Evolutionary conservation across 2,113 vertebrate genomes (phyloP).

Genomic region (Azemiops feae): DNA sequence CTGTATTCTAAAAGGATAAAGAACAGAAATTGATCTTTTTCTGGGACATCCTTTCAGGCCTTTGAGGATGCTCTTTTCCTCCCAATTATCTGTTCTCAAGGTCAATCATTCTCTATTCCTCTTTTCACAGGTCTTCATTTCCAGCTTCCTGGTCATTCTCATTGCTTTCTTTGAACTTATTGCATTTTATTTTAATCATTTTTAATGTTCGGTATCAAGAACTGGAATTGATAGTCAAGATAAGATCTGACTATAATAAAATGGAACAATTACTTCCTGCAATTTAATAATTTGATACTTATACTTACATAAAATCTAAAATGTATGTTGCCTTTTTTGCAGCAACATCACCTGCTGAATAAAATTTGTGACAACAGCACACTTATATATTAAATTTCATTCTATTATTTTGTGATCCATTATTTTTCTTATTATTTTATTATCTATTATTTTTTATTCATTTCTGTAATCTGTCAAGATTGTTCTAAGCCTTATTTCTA

Average conservation of each 20-base stretch:
- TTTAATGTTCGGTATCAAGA: neutral
- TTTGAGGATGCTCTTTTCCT: neutral
- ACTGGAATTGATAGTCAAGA: neutral
- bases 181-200: neutral
- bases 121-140: neutral
- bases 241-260: neutral
- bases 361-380: neutral
- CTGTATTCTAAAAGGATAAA: neutral
- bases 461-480: neutral
- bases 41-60: neutral
- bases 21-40: neutral
- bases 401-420: neutral
- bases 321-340: neutral
- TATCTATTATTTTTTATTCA: neutral
- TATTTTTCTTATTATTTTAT: neutral
- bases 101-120: neutral
- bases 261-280: neutral
- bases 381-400: neutral
- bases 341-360: neutral
- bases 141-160: neutral
- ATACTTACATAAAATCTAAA: neutral
- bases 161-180: neutral
- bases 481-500: neutral
- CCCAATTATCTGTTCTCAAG: neutral
- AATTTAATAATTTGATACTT: neutral